Conservation (phyloP, 1,140 invertebrate genomes). For the Pristionchus pacificus region DNA sequence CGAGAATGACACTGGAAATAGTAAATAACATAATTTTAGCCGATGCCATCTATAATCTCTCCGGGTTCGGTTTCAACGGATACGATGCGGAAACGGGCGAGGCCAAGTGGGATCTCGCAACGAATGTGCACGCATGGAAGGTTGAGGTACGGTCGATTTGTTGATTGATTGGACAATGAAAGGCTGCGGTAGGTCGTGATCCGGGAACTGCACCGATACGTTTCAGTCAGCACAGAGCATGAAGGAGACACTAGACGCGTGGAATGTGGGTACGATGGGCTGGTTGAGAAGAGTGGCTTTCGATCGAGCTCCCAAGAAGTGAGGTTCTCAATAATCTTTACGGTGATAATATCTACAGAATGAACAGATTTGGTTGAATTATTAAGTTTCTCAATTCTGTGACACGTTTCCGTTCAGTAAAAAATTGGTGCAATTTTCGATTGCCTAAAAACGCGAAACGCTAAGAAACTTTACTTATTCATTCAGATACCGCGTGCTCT, state of each 20-base stretch:
- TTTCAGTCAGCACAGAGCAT: slow-evolving; percentile 34
- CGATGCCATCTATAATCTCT: slow-evolving; percentile 87
- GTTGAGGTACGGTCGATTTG: slow-evolving; percentile 70
- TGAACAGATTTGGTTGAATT: not conserved
- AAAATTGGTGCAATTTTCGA: too few relatives aligned
- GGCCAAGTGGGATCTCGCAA: slow-evolving; percentile 76
- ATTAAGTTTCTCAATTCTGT: too few relatives aligned
- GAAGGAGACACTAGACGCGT: slow-evolving; percentile 68
- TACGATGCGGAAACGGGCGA: slow-evolving; percentile 67
- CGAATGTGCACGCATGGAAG: slow-evolving; percentile 80
- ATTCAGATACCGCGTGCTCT: slow-evolving; percentile 62
- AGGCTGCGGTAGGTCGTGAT: not conserved
- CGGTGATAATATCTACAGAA: too few relatives aligned
- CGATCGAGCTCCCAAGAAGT: slow-evolving; percentile 64
- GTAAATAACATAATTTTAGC: too few relatives aligned
- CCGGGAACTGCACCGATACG: not conserved
- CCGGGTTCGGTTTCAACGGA: slow-evolving; percentile 67
- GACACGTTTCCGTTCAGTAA: too few relatives aligned
- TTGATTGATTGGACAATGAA: too few relatives aligned
- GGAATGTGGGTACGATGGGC: slow-evolving; percentile 84
- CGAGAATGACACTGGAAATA: too few relatives aligned
- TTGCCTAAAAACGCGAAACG: too few relatives aligned
- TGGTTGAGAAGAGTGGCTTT: slow-evolving; percentile 83
- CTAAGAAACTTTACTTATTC: too few relatives aligned
- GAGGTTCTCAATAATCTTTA: too few relatives aligned